phyloP scores from a whole-genome alignment of 2,797 vertebrate genomes.

The Chaetodon trifasciatus region DNA sequence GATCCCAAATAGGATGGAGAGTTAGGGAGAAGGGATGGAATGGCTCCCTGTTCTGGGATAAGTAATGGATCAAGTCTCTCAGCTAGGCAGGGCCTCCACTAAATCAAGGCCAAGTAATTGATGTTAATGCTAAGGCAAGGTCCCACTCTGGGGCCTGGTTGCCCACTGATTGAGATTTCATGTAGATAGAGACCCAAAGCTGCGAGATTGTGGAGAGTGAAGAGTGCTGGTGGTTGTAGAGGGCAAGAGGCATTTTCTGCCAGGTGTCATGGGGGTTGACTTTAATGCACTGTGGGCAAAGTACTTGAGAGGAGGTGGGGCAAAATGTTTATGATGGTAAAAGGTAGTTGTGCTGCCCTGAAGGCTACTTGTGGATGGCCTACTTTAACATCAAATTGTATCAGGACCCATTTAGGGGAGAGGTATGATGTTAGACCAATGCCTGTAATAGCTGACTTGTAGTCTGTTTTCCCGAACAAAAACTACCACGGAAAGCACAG shows the following conservation, averaged over 20 bases:
- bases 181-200: slow-evolving; percentile 66
- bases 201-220: slow-evolving; percentile 18
- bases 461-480: slow-evolving; percentile 16
- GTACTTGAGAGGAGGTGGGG: slow-evolving; percentile 62
- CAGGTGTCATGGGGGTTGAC: slow-evolving; percentile 75
- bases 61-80: slow-evolving; percentile 75
- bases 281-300: slow-evolving; percentile 76
- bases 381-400: slow-evolving; percentile 58
- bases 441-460: slow-evolving; percentile 15
- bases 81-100: slow-evolving; percentile 62
- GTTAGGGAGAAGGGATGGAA: slow-evolving; percentile 37
- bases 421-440: slow-evolving; percentile 29
- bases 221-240: slow-evolving; percentile 48
- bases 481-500: background rate
- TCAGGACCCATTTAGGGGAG: slow-evolving; percentile 60
- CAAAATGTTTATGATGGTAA: slow-evolving; percentile 65
- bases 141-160: slow-evolving; percentile 51
- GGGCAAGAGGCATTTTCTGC: slow-evolving; percentile 59
- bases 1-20: slow-evolving; percentile 46
- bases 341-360: slow-evolving; percentile 59
- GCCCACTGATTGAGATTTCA: slow-evolving; percentile 51
- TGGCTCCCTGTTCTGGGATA: slow-evolving; percentile 48
- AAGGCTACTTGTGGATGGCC: slow-evolving; percentile 49
- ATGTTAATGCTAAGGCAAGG: slow-evolving; percentile 77
- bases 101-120: slow-evolving; percentile 79